Evolutionary conservation across 2,797 vertebrate genomes (phyloP), one percentile per base, ranked within the genome.

Genomic region (Hyperoplus immaculatus): DNA sequence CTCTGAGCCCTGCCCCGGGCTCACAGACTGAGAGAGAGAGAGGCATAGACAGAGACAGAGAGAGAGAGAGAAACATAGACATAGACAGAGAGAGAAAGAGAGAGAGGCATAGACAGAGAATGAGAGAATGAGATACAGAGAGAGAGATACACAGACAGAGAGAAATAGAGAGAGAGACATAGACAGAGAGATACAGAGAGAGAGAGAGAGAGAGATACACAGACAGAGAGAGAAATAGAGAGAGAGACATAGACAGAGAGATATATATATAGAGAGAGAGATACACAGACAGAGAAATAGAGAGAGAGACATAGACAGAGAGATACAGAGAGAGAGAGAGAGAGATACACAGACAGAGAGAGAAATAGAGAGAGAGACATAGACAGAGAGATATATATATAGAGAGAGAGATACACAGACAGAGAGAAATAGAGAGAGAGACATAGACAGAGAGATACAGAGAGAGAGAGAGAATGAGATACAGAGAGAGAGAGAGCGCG

Each of bases 1-100:
- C 90, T 91, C 85, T 93, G 90, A 94, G 94, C 90, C 81, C 72
- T 81, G 91, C 93, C 92, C 82, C 55, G 21, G 92, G 94, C 91
- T 90, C 66, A 60, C 36, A 29, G 70, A 85, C 50, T 70, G 62
- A 53, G 29, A 29, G 29, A 29, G 29, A 29, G 29, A 29, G 29
- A 76, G 73, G 59, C 29, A 59, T 56, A 81, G 29, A 79, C 61
- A 84, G 42, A 71, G 71, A 39, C 51, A 59, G 39, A 59, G 38
- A 59, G 57, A 42, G 61, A 80, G 63, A 65, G 36, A 75, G 63
- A 66, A 57, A 81, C 16, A 54, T 5, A 76, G 73, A 61, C 29
- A 59, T 56, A 81, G 29, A 79, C 61, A 84, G 42, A 71, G 71
- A 39, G 55, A 68, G 53, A 65, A n/a, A 72, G 45, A 76, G 57